These are phyloP conservation scores for Plecotus auritus DNA, from an alignment of 2,113 vertebrate species.

Conservation along the genomic window DNA sequence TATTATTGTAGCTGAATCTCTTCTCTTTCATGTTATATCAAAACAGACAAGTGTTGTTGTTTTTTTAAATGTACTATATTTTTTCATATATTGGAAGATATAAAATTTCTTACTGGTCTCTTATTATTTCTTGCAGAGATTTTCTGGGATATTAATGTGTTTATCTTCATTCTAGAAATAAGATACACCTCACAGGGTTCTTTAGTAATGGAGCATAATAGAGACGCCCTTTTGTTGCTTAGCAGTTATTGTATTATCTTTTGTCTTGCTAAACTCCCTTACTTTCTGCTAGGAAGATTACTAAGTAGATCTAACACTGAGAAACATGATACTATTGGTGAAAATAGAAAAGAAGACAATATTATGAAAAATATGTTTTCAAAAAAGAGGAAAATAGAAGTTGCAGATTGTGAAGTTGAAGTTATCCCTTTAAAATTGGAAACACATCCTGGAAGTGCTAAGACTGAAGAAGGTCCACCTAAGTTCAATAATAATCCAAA, in stretches of 20 bases:
- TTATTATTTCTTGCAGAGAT: background rate
- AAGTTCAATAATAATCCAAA: constrained; percentile 34
- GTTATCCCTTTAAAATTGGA: constrained; percentile 55
- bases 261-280: background rate
- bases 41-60: background rate
- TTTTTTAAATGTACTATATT: background rate
- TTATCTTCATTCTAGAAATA: constrained; percentile 29
- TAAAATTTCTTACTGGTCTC: background rate
- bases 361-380: constrained; percentile 51
- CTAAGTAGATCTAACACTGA: constrained; percentile 72
- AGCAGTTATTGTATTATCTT: background rate
- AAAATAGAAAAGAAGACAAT: constrained; percentile 58
- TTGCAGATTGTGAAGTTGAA: constrained; percentile 70
- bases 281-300: constrained; percentile 78
- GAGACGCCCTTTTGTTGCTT: background rate
- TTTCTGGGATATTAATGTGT: constrained; percentile 30
- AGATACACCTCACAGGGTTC: background rate
- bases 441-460: background rate
- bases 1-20: background rate
- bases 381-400: constrained; percentile 76
- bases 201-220: background rate
- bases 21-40: background rate
- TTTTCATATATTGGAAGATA: background rate
- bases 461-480: constrained; percentile 38
- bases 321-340: constrained; percentile 26